Conservation (phyloP, 1,140 invertebrate genomes). For the Macrosteles quadrilineatus region DNA sequence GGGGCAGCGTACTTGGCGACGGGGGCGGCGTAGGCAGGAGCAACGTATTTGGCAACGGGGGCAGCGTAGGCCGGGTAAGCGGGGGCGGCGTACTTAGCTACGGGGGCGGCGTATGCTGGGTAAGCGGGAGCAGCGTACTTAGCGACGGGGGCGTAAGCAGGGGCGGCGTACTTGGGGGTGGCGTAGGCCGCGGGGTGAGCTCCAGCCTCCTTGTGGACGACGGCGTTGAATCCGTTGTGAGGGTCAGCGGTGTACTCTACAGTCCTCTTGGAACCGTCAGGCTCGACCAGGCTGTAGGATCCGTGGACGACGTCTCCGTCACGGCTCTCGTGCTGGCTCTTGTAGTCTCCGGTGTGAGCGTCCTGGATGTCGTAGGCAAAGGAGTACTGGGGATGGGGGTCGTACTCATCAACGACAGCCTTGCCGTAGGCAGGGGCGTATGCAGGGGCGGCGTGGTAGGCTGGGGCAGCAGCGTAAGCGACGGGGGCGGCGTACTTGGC, state of each 20-base stretch:
- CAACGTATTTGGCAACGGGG: conserved; percentile 26
- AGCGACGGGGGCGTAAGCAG: conserved; percentile 41
- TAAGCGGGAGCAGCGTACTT: conserved; percentile 38
- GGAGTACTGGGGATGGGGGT: conserved; percentile 54
- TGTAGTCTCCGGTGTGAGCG: conserved; percentile 55
- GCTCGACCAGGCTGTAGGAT: conserved; percentile 21
- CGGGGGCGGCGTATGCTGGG: conserved; percentile 26
- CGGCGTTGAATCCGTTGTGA: conserved; percentile 23
- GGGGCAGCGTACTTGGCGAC: conserved; percentile 28
- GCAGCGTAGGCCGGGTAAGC: conserved; percentile 32
- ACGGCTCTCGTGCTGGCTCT: conserved; percentile 52
- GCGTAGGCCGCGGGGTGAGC: conserved; percentile 14
- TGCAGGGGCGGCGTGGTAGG: conserved; percentile 25
- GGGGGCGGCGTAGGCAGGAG: conserved; percentile 26
- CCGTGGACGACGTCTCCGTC: conserved; percentile 48
- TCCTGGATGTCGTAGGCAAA: conserved; percentile 59
- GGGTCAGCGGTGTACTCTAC: conserved; percentile 20
- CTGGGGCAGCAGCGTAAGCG: conserved; percentile 31
- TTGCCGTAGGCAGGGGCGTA: background rate
- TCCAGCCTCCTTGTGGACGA: conserved; percentile 19
- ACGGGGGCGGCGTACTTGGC: conserved; percentile 33
- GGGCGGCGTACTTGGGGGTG: conserved; percentile 46
- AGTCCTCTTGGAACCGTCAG: conserved; percentile 19
- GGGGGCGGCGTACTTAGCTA: conserved; percentile 36
- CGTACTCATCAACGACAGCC: conserved; percentile 56